Conservation (phyloP, 2,113 vertebrate genomes). For the Alethe diademata region DNA sequence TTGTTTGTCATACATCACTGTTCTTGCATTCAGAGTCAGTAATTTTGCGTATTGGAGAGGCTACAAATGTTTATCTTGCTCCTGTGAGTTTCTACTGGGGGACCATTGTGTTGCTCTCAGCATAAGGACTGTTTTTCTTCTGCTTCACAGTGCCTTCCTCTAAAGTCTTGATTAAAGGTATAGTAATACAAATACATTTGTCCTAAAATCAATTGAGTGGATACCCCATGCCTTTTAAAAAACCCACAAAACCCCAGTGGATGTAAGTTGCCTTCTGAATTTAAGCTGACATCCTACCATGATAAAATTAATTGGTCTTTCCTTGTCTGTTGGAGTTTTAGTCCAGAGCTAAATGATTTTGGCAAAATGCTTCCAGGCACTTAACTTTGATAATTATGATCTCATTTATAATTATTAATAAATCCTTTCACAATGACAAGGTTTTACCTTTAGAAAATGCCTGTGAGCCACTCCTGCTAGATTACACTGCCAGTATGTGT, state of each 20-base stretch:
- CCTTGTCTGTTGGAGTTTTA: not conserved
- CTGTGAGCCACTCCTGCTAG: not conserved
- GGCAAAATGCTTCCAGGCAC: not conserved
- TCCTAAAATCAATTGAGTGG: not conserved
- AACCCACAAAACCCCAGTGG: not conserved
- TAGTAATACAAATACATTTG: not conserved
- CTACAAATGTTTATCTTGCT: not conserved
- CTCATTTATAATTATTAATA: not conserved
- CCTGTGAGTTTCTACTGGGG: not conserved
- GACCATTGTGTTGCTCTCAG: not conserved
- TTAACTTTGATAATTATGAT: not conserved
- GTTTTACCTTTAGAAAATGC: not conserved
- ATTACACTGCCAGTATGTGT: not conserved
- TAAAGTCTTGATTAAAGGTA: not conserved
- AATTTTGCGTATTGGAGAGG: not conserved
- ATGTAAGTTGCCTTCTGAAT: not conserved
- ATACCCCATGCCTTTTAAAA: not conserved
- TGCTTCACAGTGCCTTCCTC: not conserved
- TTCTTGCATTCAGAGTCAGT: not conserved
- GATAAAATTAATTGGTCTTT: not conserved
- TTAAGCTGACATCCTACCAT: not conserved
- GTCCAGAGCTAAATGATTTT: not conserved
- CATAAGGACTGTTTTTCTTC: not conserved
- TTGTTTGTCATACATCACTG: not conserved
- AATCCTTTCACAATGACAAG: not conserved